Base-by-base conservation (phyloP, 2,888 invertebrate genomes). In the Aporophyla nigra region DNA sequence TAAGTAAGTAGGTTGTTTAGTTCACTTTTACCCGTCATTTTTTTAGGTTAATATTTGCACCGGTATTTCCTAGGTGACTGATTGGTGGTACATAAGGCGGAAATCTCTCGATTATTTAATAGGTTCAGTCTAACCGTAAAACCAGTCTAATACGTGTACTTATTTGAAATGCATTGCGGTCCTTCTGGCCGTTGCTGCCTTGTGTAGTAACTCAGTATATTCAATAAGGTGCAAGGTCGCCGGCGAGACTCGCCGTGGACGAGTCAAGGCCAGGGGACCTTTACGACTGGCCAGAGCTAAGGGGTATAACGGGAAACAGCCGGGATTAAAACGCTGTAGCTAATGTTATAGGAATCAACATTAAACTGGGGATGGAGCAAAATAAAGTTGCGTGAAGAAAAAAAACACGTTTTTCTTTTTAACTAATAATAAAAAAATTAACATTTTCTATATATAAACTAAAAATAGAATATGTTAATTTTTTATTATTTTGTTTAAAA, bases 151-250 rank as follows among this genome's bases (percentile, higher is more conserved):
- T 46, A 10, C 43, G 1, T 46, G 43, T 46, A 46, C 43, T 12
- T 46, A 46, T 46, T 12, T 46, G 10, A 46, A 2, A 46, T 46
- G 10, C 3, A 62, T 4, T 5, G 21, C 21, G 7, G 40, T 40
- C 19, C 56, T 82, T 83, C 76, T 82, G 86, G 21, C 16, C 6
- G 0, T 19, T 1, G 9, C 16, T 54, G 5, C 27, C 21, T 76
- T 21, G 59, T 67, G 82, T 46, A 51, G 61, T 46, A 73, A 61
- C 85, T 88, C 83, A 86, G 86, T 88, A 87, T 90, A 88, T 87
- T 90, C 87, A 88, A 88, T 90, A 89, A 90, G 86, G 84, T 86
- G 90, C 93, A 93, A 93, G 93, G 93, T 87, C 92, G 91, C 87
- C 84, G 82, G 84, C 87, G 85, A 89, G 87, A 86, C 88, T 86